phyloP scores from a whole-genome alignment of 1,140 invertebrate genomes.

The Diabrotica virgifera region DNA sequence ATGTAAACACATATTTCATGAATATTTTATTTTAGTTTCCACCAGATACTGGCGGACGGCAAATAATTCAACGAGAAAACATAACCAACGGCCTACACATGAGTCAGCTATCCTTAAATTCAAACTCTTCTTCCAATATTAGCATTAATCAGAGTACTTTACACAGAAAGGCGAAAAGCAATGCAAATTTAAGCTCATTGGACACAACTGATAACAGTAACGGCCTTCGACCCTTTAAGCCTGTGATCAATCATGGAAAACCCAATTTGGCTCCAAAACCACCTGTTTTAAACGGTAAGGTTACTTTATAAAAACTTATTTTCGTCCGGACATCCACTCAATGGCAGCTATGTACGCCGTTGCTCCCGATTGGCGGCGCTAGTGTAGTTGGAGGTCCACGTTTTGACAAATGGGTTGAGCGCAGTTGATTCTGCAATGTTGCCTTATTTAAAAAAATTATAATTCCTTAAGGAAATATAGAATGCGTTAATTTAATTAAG shows the following conservation, averaged over 20 bases:
- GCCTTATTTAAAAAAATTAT: no score
- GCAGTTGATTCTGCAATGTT: no score
- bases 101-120: conserved; percentile 29
- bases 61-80: conserved; percentile 5
- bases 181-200: conserved; percentile 39
- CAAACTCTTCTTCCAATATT: conserved; percentile 21
- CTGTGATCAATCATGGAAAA: conserved; percentile 52
- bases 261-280: conserved; percentile 58
- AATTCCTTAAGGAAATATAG: no score
- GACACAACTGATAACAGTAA: conserved; percentile 31
- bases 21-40: background rate
- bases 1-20: no score
- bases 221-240: conserved; percentile 28
- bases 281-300: conserved; percentile 49
- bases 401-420: no score
- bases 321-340: no score
- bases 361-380: no score
- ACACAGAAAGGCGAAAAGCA: conserved; percentile 44
- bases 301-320: conserved; percentile 27
- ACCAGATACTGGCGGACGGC: background rate
- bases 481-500: no score
- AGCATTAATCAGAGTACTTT: conserved; percentile 35
- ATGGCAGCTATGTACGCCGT: no score
- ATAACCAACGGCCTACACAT: conserved; percentile 28
- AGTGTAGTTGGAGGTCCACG: no score